Evolutionary conservation across 1,140 invertebrate species (phyloP).

Genomic region (Hylaeus anthracinus): DNA sequence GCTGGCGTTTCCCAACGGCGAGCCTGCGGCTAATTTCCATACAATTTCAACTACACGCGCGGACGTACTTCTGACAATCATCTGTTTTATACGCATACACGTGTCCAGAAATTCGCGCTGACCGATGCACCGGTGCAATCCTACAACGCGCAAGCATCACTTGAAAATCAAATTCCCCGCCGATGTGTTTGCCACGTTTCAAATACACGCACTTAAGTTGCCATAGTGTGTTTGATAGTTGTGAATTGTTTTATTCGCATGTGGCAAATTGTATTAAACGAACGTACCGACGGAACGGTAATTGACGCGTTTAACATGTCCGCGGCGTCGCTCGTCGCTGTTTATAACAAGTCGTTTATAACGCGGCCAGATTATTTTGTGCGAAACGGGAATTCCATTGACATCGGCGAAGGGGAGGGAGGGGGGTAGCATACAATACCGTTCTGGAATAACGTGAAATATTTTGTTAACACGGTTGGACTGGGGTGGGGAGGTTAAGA

Average conservation of each 20-base stretch:
- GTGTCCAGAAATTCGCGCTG: slow-evolving; percentile 25
- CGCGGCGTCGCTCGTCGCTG: slow-evolving; percentile 1
- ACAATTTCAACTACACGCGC: slow-evolving; percentile 37
- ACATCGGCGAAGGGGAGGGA: too few species aligned
- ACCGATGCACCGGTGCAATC: slow-evolving; percentile 37
- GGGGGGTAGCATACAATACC: too few species aligned
- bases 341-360: slow-evolving; percentile 44
- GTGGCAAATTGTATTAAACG: slow-evolving; percentile 45
- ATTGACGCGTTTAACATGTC: slow-evolving; percentile 36
- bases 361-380: neutral
- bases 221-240: slow-evolving; percentile 38
- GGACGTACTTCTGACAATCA: slow-evolving; percentile 41
- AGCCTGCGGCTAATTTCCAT: slow-evolving; percentile 56
- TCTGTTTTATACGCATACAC: slow-evolving; percentile 40
- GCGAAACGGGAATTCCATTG: neutral
- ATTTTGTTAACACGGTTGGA: too few species aligned
- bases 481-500: too few species aligned
- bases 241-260: slow-evolving; percentile 43
- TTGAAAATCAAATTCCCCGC: slow-evolving; percentile 49
- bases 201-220: slow-evolving; percentile 46
- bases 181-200: slow-evolving; percentile 10
- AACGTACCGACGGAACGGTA: slow-evolving; percentile 26
- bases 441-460: too few species aligned
- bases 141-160: slow-evolving; percentile 34
- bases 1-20: neutral